Conservation (phyloP, 1,140 invertebrate species). For the Elymnias hypermnestra region DNA sequence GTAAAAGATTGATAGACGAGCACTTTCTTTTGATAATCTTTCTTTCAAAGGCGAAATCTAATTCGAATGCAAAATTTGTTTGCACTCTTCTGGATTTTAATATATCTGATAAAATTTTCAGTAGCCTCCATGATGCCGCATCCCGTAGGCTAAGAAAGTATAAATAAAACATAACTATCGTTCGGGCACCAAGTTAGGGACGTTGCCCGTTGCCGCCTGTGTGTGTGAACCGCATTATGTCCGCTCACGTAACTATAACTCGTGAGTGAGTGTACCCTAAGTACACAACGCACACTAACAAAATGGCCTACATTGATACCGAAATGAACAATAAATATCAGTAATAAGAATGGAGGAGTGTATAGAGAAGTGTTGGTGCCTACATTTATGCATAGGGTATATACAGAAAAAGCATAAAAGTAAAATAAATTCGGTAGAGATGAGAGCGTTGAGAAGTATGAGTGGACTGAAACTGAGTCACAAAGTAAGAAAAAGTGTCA, state of each 20-base stretch:
- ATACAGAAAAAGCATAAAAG: no score
- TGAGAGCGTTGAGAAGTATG: no score
- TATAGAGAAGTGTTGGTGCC: no score
- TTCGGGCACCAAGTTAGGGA: slow-evolving; percentile 45
- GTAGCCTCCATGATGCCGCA: slow-evolving; percentile 29
- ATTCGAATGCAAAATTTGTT: no score
- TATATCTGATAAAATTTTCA: slow-evolving; percentile 17
- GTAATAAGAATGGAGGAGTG: no score
- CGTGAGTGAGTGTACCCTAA: slow-evolving; percentile 46
- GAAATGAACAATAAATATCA: slow-evolving; percentile 17
- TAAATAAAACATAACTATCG: slow-evolving; percentile 72
- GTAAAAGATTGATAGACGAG: no score
- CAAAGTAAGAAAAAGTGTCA: no score
- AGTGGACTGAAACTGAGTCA: no score
- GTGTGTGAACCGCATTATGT: slow-evolving; percentile 48
- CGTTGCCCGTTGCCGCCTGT: slow-evolving; percentile 45
- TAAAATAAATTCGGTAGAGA: no score
- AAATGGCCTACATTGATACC: slow-evolving; percentile 30
- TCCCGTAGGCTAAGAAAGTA: slow-evolving; percentile 61
- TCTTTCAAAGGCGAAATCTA: no score
- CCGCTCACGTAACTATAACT: slow-evolving; percentile 36
- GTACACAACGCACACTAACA: slow-evolving; percentile 46
- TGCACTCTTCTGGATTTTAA: background rate
- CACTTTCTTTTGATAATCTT: no score
- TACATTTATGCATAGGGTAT: no score